Evolutionary conservation across 2,113 vertebrate genomes (phyloP), one percentile per base, ranked within the genome.

Genomic region (Lycaon pictus): DNA sequence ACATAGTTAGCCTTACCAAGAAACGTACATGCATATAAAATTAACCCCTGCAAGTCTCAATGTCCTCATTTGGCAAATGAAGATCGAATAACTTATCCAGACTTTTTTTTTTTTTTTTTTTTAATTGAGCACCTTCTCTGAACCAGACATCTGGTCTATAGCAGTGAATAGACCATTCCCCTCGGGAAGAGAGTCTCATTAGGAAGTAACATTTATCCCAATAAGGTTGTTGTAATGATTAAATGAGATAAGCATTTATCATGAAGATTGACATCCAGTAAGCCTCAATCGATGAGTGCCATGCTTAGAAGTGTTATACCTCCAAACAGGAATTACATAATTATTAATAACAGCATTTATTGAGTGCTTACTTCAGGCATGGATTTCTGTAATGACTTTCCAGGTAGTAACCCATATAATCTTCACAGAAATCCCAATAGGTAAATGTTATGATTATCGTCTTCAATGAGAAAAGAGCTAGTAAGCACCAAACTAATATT

Each of bases 261-360:
- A n/a, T 53, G 48, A 67, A 82, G 27, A 32, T 37, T 62, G 90
- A 53, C 22, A 43, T 29, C 13, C 0, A 29, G 10, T 72, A 43
- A 79, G 7, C 17, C 7, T 88, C 67, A 8, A 20, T 76, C 90
- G 81, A 15, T 65, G 32, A 43, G 2, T 71, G 7, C 37, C 60
- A 53, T 15, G 11, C 16, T 77, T 53, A 88, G 1, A 81, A 8
- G 20, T 58, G 8, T 87, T 23, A 23, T 5, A 23, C 1, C 29
- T 72, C 48, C 9, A 9, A 80, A 35, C 17, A 48, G 11, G 23
- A 76, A 60, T 12, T 19, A 63, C 17, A 29, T 35, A 63, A 69
- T 72, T 96, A 92, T 80, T 89, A 63, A 84, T 17, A 80, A 77
- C 1, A 88, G 22, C 65, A 86, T 53, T 95, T 97, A 92, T 20